Evolutionary conservation across 2,797 vertebrate genomes (phyloP).

Genomic region (Falco peregrinus): DNA sequence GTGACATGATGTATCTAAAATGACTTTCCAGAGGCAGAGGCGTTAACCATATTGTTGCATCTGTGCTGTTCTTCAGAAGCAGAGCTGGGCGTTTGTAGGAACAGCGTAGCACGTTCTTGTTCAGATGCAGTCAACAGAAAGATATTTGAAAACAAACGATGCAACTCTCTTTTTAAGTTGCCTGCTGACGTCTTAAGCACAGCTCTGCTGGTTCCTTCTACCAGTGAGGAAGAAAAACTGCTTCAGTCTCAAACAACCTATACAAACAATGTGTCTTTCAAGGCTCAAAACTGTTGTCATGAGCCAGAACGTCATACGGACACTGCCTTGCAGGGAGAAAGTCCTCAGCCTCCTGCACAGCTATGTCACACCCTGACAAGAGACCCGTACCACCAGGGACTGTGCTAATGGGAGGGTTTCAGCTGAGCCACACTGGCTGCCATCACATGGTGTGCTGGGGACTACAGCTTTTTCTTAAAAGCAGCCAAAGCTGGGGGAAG

Average conservation of each 20-base stretch:
- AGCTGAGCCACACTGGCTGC: neutral
- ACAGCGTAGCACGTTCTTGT: neutral
- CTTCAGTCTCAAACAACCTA: neutral
- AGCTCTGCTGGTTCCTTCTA: neutral
- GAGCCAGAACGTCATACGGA: neutral
- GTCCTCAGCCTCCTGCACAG: neutral
- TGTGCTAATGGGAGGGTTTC: neutral
- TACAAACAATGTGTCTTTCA: neutral
- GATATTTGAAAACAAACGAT: slow-evolving; percentile 7
- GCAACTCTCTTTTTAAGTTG: neutral
- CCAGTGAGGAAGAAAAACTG: neutral
- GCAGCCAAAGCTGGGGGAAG: neutral
- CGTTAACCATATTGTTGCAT: neutral
- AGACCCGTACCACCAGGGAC: neutral
- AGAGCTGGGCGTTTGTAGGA: neutral
- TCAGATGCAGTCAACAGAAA: neutral
- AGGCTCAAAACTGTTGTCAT: neutral
- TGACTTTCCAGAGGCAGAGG: neutral
- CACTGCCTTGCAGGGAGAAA: neutral
- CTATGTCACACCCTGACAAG: neutral
- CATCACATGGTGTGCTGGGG: neutral
- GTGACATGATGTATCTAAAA: neutral
- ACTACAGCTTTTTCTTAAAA: neutral
- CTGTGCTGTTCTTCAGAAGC: neutral
- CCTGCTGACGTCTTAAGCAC: neutral